Conservation (phyloP, 2,797 vertebrate genomes). For the Macropodus opercularis region DNA sequence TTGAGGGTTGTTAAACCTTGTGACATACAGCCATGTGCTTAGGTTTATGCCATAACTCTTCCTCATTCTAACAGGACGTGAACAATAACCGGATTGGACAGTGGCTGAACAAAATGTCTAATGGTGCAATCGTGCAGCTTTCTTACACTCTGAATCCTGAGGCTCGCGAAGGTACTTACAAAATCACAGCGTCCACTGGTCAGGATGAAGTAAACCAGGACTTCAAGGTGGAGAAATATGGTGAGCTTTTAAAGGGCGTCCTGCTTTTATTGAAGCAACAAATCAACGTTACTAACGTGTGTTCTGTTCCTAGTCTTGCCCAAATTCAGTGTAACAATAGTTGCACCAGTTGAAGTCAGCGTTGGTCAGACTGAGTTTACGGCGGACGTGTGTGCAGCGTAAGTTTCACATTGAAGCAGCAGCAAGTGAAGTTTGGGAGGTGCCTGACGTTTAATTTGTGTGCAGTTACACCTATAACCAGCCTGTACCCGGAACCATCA, state of each 20-base stretch:
- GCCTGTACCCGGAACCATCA: conserved; percentile 2
- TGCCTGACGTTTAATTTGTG: too few species aligned
- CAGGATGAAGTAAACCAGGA: not conserved
- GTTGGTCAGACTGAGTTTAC: conserved; percentile 41
- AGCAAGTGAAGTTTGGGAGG: too few species aligned
- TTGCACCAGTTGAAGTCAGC: conserved; percentile 15
- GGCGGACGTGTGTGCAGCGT: conserved; percentile 63
- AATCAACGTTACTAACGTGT: too few species aligned
- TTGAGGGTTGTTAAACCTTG: too few species aligned
- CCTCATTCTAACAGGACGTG: conserved; percentile 69
- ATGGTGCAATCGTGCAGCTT: conserved; percentile 73
- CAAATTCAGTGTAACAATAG: conserved; percentile 62
- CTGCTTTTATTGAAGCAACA: too few species aligned
- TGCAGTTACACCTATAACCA: conserved; percentile 14
- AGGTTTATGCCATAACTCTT: too few species aligned
- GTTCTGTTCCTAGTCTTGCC: conserved; percentile 64
- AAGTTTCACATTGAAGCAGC: too few species aligned
- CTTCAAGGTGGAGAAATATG: conserved; percentile 82
- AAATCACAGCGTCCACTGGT: conserved; percentile 42
- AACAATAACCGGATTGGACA: conserved; percentile 76
- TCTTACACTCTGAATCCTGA: conserved; percentile 78
- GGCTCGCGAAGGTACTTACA: conserved; percentile 69
- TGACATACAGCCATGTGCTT: too few species aligned
- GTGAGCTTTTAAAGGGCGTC: too few species aligned
- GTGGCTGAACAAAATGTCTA: conserved; percentile 73